phyloP scores from a whole-genome alignment of 1,140 invertebrate genomes.

The Carposina sasakii region DNA sequence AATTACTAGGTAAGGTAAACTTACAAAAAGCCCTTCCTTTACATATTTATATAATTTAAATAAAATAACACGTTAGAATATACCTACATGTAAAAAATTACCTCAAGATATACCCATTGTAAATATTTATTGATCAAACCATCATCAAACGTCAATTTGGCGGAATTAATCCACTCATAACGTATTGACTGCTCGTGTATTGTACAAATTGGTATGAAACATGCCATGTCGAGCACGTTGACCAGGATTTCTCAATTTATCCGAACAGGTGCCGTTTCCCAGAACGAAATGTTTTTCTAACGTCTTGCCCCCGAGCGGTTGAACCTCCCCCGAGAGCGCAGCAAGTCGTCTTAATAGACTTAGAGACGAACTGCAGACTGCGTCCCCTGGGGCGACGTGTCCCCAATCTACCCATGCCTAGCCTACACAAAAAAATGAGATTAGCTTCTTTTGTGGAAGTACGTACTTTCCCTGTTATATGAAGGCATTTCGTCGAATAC shows the following conservation, averaged over 20 bases:
- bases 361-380: constrained; percentile 54
- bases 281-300: constrained; percentile 60
- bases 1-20: too few relatives aligned
- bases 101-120: too few relatives aligned
- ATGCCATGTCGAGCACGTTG: constrained; percentile 12
- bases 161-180: too few relatives aligned
- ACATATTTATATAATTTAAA: too few relatives aligned
- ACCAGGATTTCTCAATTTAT: constrained; percentile 47
- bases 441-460: constrained; percentile 50
- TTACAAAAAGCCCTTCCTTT: too few relatives aligned
- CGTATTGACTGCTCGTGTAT: too few relatives aligned
- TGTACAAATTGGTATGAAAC: background rate
- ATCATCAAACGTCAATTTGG: too few relatives aligned
- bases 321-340: constrained; percentile 36
- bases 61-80: too few relatives aligned
- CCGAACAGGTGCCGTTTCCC: constrained; percentile 50
- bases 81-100: too few relatives aligned
- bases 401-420: constrained; percentile 38
- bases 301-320: constrained; percentile 40
- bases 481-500: constrained; percentile 1
- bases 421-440: constrained; percentile 42
- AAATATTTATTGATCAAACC: too few relatives aligned
- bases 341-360: constrained; percentile 68
- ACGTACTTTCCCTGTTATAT: constrained; percentile 22
- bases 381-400: constrained; percentile 48